Conservation (phyloP, 2,797 vertebrate species). For the Otus scops region DNA sequence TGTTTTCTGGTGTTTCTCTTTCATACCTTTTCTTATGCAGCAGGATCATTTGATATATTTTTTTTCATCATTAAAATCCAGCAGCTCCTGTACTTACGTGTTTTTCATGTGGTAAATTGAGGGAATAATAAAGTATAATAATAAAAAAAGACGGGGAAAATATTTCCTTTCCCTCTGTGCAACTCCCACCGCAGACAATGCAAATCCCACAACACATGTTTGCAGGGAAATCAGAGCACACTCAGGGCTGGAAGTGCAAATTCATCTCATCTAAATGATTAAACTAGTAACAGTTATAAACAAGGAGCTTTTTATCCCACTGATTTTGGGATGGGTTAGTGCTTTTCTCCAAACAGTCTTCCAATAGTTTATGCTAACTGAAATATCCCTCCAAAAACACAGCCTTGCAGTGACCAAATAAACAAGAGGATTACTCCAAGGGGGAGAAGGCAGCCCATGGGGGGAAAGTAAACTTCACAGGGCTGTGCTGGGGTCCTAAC, state of each 20-base stretch:
- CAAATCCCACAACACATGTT: slow-evolving; percentile 19
- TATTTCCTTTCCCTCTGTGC: not conserved
- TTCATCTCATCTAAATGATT: slow-evolving; percentile 5
- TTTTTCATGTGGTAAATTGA: slow-evolving; percentile 27
- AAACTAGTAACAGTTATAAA: slow-evolving; percentile 26
- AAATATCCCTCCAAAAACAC: slow-evolving; percentile 17
- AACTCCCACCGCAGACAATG: not conserved
- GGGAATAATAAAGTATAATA: slow-evolving; percentile 32
- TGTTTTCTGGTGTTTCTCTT: slow-evolving; percentile 1
- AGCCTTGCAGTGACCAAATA: slow-evolving; percentile 11
- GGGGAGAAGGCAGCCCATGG: not conserved
- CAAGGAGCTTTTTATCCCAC: slow-evolving; percentile 41
- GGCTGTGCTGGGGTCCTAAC: not conserved
- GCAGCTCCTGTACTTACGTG: not conserved
- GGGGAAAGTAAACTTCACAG: not conserved
- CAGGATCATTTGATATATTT: rapidly evolving
- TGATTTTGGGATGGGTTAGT: slow-evolving; percentile 1
- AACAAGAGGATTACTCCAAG: not conserved
- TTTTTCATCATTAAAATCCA: slow-evolving; percentile 5
- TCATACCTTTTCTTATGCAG: not conserved
- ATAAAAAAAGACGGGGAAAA: not conserved
- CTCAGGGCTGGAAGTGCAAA: slow-evolving; percentile 36
- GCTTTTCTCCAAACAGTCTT: slow-evolving; percentile 37
- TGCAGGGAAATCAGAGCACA: slow-evolving; percentile 32
- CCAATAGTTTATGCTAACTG: slow-evolving; percentile 34